Percentiles rank a stretch among this genome's conserved stretches.
These are phyloP conservation scores for Potorous gilbertii DNA, from an alignment of 2,797 vertebrate species.

Conservation along the genomic window DNA sequence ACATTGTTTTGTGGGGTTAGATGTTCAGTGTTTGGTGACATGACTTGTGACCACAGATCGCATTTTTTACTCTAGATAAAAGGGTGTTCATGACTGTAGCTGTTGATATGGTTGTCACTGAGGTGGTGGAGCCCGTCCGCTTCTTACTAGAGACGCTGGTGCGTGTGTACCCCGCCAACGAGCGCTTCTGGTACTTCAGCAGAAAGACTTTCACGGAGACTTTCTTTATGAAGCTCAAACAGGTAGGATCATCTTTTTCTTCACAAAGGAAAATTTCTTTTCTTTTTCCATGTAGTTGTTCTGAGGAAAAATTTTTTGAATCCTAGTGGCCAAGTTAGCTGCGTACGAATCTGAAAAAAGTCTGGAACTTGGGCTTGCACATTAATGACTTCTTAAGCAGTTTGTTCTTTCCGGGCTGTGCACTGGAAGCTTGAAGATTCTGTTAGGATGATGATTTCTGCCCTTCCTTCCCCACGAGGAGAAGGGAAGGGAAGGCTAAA, in stretches of 20 bases:
- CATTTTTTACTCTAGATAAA: conserved; percentile 88
- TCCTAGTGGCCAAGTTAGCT: neutral
- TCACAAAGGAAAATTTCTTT: neutral
- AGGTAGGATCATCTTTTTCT: conserved; percentile 82
- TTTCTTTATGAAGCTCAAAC: conserved; percentile 94
- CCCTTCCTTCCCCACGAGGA: neutral
- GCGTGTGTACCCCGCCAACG: conserved; percentile 95
- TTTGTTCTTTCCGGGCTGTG: neutral
- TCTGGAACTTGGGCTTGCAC: neutral
- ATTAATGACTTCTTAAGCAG: neutral
- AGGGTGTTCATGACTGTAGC: conserved; percentile 96
- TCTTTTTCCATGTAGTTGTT: neutral
- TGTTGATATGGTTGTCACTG: conserved; percentile 97
- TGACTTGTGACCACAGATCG: neutral
- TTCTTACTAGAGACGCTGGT: conserved; percentile 95
- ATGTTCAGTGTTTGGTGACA: neutral
- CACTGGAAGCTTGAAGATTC: neutral
- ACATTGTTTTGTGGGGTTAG: accelerated
- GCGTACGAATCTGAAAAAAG: neutral
- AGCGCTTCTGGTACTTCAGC: conserved; percentile 99
- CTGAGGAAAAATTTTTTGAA: neutral
- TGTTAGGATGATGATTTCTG: neutral
- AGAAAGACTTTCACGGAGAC: conserved; percentile 96
- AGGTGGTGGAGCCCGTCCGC: conserved; percentile 95
- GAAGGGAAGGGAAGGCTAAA: neutral